These are phyloP conservation scores for Champsocephalus esox DNA, from an alignment of 2,797 vertebrate genomes.

Conservation along the genomic window DNA sequence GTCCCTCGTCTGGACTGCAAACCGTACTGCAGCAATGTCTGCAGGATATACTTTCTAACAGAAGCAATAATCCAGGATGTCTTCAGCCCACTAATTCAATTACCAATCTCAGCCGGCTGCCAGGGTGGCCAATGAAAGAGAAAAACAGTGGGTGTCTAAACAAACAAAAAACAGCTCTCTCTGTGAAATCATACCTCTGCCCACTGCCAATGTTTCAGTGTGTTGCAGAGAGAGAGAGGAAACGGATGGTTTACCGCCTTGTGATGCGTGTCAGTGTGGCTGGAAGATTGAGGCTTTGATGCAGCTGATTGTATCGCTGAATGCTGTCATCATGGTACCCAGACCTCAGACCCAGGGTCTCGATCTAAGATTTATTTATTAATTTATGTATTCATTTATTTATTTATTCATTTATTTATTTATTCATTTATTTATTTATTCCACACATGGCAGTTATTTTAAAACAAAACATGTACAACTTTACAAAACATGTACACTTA, in stretches of 20 bases:
- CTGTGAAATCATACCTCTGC: constrained; percentile 38
- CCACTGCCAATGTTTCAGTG: constrained; percentile 26
- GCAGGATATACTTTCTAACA: constrained; percentile 12
- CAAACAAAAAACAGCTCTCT: constrained; percentile 39
- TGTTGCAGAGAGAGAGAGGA: background rate
- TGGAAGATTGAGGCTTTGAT: constrained; percentile 10
- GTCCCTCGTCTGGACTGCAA: background rate
- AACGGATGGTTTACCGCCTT: constrained; percentile 10
- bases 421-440: too few relatives aligned
- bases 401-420: too few relatives aligned
- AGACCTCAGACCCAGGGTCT: constrained; percentile 28
- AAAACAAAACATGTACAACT: too few relatives aligned
- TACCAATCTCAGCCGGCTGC: constrained; percentile 54
- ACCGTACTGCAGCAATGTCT: background rate
- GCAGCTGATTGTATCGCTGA: constrained; percentile 22
- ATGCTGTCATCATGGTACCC: constrained; percentile 55
- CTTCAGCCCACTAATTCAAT: constrained; percentile 68
- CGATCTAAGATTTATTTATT: constrained; percentile 4
- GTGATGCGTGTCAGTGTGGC: constrained; percentile 20
- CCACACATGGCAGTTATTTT: too few relatives aligned
- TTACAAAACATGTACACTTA: too few relatives aligned
- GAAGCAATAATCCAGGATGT: constrained; percentile 53
- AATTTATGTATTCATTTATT: too few relatives aligned
- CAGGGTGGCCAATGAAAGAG: constrained; percentile 23
- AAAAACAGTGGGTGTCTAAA: constrained; percentile 38